Conservation (phyloP, 2,797 vertebrate genomes). For the Phalanger gymnotis region DNA sequence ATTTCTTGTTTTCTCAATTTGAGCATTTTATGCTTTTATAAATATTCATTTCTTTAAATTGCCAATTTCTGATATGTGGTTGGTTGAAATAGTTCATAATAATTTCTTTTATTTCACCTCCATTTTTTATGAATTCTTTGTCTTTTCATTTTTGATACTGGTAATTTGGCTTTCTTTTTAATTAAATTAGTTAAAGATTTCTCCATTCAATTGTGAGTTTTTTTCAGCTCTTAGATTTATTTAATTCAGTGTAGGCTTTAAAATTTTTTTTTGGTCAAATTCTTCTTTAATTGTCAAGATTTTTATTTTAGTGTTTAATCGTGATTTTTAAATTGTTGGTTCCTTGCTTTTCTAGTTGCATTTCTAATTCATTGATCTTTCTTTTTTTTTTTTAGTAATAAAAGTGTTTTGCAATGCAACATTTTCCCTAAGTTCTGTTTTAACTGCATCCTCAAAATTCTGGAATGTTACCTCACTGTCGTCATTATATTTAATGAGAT, state of each 20-base stretch:
- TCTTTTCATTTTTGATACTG: neutral
- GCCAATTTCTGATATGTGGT: neutral
- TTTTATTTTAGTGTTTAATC: neutral
- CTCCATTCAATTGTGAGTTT: neutral
- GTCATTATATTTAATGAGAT: neutral
- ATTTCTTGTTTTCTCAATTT: neutral
- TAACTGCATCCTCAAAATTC: neutral
- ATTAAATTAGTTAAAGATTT: neutral
- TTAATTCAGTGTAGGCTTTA: neutral
- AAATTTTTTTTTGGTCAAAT: neutral
- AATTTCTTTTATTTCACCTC: neutral
- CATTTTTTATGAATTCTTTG: neutral
- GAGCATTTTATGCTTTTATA: neutral
- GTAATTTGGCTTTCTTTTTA: neutral
- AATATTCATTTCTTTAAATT: neutral
- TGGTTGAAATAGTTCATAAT: neutral
- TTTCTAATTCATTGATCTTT: neutral
- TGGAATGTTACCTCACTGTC: neutral
- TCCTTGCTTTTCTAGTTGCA: neutral
- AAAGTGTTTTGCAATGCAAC: neutral
- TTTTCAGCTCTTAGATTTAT: neutral
- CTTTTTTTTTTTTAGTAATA: no score
- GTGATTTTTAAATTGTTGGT: neutral
- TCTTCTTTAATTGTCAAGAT: neutral
- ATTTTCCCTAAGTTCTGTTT: neutral